Percentiles rank a stretch among this genome's conserved stretches.
Conservation (phyloP, 2,888 invertebrate genomes). For the Drosophila paramelanica region DNA sequence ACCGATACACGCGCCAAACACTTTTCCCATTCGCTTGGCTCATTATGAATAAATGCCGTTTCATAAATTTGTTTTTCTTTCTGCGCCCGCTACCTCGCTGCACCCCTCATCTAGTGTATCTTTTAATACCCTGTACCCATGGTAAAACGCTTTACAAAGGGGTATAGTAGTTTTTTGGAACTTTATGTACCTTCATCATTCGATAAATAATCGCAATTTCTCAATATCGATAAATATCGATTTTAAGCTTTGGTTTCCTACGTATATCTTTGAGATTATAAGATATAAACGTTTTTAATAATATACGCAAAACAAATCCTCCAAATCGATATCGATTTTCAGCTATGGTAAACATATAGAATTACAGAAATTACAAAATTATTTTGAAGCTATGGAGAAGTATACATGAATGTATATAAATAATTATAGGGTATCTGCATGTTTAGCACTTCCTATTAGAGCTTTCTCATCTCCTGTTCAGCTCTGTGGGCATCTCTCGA, state of each 20-base stretch:
- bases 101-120: background rate
- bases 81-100: constrained; percentile 1
- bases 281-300: no score
- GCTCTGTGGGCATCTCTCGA: constrained; percentile 43
- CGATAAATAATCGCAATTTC: no score
- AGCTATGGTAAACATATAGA: no score
- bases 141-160: background rate
- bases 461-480: constrained; percentile 46
- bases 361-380: no score
- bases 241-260: no score
- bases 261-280: no score
- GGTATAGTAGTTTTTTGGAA: background rate
- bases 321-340: no score
- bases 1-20: constrained; percentile 68
- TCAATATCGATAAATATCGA: no score
- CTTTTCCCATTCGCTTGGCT: constrained; percentile 64
- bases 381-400: background rate
- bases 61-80: constrained; percentile 74
- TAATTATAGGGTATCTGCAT: constrained; percentile 3
- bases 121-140: constrained; percentile 17
- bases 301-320: no score
- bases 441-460: background rate
- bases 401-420: background rate
- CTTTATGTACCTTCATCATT: background rate
- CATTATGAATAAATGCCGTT: constrained; percentile 79